Evolutionary conservation across 2,797 vertebrate species (phyloP), one percentile per base, ranked within the genome.

Genomic region (Acipenser oxyrinchus): DNA sequence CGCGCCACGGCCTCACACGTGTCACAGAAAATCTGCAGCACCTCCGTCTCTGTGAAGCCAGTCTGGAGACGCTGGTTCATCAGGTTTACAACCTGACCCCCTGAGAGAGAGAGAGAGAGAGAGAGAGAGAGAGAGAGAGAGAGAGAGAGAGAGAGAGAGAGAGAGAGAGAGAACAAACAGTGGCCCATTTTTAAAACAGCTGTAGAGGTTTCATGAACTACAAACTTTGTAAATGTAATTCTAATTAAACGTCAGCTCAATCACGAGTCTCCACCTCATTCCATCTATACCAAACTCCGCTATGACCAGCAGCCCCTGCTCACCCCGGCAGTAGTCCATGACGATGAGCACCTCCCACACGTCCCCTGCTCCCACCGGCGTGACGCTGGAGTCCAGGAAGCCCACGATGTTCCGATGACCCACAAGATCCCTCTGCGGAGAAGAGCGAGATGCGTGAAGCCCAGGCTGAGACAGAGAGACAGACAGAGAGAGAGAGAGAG

Each of bases 281-380:
- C 23, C 23, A 23, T 23, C 23, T 23, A 23, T 23, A 23, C 23
- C 23, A 23, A 3, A 23, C 23, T 23, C 23, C 23, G 3, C 23
- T 23, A 23, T 1, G 23, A 23, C 23, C 23, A 23, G 4, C 7
- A 68, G 7, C 23, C 23, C 23, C 23, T 37, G 23, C 90, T 88
- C 72, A 97, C 96, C 96, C 79, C 94, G 90, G 81, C 96, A 99
- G 81, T 91, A 95, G 78, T 99, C 96, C 96, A 99, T 99, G 0
- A 99, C 90, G 70, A 99, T 99, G 75, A 99, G 88, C 67, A 99
- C 96, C 73, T 99, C 96, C 95, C 95, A 99, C 1, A 99, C 96
- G 0, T 98, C 96, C 4, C 96, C 92, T 0, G 93, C 94, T 73
- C 95, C 95, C 58, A 97, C 88, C 0, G 88, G 91, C 15, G 92